A percentile compares a stretch with the other conserved stretches of the same genome.
Conservation (phyloP, 2,797 vertebrate species). For the Spinus pinus region DNA sequence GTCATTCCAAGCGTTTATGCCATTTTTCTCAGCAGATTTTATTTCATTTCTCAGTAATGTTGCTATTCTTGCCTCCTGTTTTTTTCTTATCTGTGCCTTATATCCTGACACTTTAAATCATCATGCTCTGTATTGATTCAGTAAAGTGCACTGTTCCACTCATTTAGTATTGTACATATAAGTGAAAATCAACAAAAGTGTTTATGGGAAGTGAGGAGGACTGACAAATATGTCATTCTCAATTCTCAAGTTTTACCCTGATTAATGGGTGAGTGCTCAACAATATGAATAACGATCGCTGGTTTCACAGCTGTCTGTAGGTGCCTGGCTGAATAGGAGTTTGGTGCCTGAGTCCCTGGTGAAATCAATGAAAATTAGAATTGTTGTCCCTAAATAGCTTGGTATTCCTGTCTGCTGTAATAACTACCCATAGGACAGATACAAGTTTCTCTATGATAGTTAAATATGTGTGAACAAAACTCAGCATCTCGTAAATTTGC, state of each 20-base stretch:
- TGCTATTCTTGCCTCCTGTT: conserved; percentile 21
- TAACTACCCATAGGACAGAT: not conserved
- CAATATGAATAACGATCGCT: not conserved
- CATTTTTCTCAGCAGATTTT: conserved; percentile 45
- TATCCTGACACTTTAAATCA: conserved; percentile 62
- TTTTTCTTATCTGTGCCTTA: conserved; percentile 14
- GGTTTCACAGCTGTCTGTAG: not conserved
- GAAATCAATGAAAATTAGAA: conserved; percentile 5
- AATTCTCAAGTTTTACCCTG: not conserved
- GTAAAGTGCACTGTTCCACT: conserved; percentile 32
- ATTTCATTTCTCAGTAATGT: conserved; percentile 26
- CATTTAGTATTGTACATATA: conserved; percentile 13
- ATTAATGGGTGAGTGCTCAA: conserved; percentile 27
- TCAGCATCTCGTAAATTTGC: not conserved
- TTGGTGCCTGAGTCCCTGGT: not conserved
- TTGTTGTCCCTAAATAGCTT: not conserved
- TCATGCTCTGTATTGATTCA: conserved; percentile 44
- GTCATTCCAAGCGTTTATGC: conserved; percentile 40
- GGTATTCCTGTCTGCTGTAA: not conserved
- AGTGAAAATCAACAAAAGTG: conserved; percentile 47
- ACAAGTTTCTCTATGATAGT: not conserved
- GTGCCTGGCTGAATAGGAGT: not conserved
- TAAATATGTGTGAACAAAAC: conserved; percentile 1
- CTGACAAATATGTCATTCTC: conserved; percentile 10
- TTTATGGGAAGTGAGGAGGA: conserved; percentile 29